Base-by-base conservation (phyloP, 2,113 vertebrate species). In the Cebus imitator region DNA sequence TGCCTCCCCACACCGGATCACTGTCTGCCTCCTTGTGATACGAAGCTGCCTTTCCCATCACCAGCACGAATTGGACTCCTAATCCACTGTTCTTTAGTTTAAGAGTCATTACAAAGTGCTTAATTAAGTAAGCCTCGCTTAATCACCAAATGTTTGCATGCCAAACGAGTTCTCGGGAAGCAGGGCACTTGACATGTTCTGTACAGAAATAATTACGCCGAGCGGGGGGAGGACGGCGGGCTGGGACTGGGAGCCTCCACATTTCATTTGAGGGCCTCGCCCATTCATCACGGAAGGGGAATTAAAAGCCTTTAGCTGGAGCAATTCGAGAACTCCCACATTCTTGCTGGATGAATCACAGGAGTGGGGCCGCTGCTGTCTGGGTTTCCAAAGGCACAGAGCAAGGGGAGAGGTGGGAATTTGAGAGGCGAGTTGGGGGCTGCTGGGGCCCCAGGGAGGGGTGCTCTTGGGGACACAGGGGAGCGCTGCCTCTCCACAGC, bases 111-210 rank as follows among this genome's bases (percentile, higher is more conserved):
- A 98, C 98, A 98, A 98, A 98, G 98, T 98, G 98, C 98, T 99
- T 99, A 98, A 99, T 99, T 99, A 99, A 99, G 98, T 98, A 98
- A 98, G 98, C 98, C 98, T 98, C 98, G 98, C 98, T 98, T 99
- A 98, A 99, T 99, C 98, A 98, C 98, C 98, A 98, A 98, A 98
- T 98, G 98, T 99, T 98, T 99, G 98, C 98, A 98, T 99, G 98
- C 89, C 98, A 98, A 98, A 98, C 95, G 92, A 98, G 98, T 97
- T 98, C 98, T 98, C 61, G 97, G 98, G 98, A 98, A 98, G 98
- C 97, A 58, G 98, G 98, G 98, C 98, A 98, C 98, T 98, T 98
- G 98, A 98, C 98, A 96, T 97, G 96, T 98, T 98, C 98, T 96
- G 98, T 97, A 93, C 97, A 98, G 97, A 98, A 98, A 98, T 98